Evolutionary conservation across 2,113 vertebrate species (phyloP).

Genomic region (Pseudonaja textilis): DNA sequence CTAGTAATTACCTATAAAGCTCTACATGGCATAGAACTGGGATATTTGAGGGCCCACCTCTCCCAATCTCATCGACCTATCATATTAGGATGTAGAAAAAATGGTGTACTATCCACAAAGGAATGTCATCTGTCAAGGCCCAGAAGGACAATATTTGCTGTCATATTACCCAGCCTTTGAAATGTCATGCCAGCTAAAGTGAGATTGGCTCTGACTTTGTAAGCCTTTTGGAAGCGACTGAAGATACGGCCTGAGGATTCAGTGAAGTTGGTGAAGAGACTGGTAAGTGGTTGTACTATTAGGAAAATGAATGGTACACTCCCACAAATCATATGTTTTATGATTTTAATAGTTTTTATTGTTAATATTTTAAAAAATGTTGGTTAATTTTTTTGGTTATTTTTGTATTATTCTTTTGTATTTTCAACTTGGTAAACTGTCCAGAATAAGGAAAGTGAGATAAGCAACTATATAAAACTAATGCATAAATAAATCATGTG

Average conservation of each 20-base stretch:
- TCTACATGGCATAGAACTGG: neutral
- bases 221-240: neutral
- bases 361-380: neutral
- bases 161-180: too few relatives aligned
- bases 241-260: neutral
- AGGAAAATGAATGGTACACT: neutral
- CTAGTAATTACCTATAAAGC: neutral
- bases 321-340: neutral
- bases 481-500: neutral
- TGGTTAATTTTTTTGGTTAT: neutral
- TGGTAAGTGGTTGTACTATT: neutral
- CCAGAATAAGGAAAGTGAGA: neutral
- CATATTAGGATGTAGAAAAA: too few relatives aligned
- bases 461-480: neutral
- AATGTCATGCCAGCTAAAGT: neutral
- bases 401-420: neutral
- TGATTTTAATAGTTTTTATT: neutral
- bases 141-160: too few relatives aligned
- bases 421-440: neutral
- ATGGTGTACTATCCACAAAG: too few relatives aligned
- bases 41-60: neutral
- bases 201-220: neutral
- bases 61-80: too few relatives aligned
- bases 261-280: neutral
- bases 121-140: too few relatives aligned